Conservation (phyloP, 1,140 invertebrate genomes). For the Bombus sylvicola region DNA sequence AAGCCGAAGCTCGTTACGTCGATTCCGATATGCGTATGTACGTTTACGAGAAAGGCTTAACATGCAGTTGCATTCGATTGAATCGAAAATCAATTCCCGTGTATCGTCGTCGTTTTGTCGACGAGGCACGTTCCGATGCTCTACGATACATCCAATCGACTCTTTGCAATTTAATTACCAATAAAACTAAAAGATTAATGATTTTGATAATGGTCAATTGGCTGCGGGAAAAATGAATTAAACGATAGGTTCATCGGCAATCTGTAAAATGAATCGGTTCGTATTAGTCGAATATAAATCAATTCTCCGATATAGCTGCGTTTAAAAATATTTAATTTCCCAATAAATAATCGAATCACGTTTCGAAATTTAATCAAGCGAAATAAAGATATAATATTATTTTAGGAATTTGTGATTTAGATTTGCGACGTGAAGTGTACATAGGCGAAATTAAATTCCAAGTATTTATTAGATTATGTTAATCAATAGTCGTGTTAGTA, state of each 20-base stretch:
- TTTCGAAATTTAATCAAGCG: neutral
- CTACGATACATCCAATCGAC: neutral
- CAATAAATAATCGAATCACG: neutral
- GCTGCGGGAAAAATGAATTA: neutral
- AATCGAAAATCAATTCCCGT: slow-evolving; percentile 24
- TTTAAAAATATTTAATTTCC: neutral
- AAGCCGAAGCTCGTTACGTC: neutral
- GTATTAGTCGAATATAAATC: neutral
- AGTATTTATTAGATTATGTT: too few species aligned
- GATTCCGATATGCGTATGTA: too few species aligned
- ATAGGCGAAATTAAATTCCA: too few species aligned
- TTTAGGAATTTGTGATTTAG: too few species aligned
- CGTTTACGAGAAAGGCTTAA: slow-evolving; percentile 9
- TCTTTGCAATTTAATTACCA: slow-evolving; percentile 6
- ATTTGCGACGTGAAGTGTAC: too few species aligned
- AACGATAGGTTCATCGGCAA: neutral
- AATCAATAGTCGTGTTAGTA: too few species aligned
- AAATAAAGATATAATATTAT: too few species aligned
- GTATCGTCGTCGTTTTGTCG: slow-evolving; percentile 13
- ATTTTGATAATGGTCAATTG: slow-evolving; percentile 9
- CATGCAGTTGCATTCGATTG: slow-evolving; percentile 5
- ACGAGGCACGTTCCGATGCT: neutral
- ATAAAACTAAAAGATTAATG: neutral
- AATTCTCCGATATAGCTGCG: too few species aligned
- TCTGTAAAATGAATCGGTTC: neutral